Conservation (phyloP, 2,797 vertebrate species). For the Liparis tanakae region DNA sequence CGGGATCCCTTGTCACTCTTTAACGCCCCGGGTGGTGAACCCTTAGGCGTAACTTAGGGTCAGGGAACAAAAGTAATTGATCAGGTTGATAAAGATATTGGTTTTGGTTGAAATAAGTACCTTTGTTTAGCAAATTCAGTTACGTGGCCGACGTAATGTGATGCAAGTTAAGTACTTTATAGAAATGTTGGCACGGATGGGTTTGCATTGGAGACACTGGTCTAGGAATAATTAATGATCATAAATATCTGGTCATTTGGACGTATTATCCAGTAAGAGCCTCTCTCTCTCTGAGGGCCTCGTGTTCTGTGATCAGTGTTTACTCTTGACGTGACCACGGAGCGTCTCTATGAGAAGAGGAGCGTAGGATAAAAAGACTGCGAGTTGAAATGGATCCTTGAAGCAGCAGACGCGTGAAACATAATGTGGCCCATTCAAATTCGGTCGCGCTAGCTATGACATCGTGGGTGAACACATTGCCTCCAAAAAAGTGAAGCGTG, state of each 20-base stretch:
- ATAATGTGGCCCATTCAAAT: not conserved
- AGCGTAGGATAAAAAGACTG: not conserved
- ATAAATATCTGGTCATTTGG: not conserved
- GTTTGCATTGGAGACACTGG: not conserved
- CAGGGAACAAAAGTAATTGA: too few species aligned
- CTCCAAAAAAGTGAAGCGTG: not conserved
- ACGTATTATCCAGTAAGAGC: not conserved
- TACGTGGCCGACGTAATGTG: too few species aligned
- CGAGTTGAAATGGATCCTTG: not conserved
- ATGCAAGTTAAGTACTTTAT: too few species aligned
- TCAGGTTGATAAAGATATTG: too few species aligned
- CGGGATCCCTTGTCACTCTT: too few species aligned
- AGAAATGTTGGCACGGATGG: not conserved
- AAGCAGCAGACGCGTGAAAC: not conserved
- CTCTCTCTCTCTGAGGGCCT: not conserved
- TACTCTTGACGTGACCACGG: not conserved
- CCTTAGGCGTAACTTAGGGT: too few species aligned
- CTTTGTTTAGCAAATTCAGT: too few species aligned
- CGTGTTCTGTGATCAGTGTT: not conserved
- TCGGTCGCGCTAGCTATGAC: not conserved
- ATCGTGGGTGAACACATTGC: not conserved
- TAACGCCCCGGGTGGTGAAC: too few species aligned
- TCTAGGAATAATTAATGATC: not conserved
- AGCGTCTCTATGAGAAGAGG: not conserved
- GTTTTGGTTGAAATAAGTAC: too few species aligned